Base-by-base conservation (phyloP, 2,888 invertebrate genomes). In the Eupithecia insigniata region DNA sequence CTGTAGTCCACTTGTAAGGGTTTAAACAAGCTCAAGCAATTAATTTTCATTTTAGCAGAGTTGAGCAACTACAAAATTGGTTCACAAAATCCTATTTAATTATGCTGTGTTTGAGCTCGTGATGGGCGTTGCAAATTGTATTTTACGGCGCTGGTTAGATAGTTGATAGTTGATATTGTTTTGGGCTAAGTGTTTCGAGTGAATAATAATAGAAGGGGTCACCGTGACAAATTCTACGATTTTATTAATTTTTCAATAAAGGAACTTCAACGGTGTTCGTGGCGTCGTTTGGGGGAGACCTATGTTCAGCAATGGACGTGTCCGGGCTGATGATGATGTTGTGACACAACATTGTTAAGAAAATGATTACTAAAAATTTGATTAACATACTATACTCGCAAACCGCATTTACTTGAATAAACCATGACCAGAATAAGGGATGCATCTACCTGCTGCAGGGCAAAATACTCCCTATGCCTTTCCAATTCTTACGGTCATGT, bases 1-100 rank as follows among this genome's bases (percentile, higher is more conserved):
- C 75, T 73, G 74, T 74, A 74, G 55, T 22, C 75, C 77, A 73
- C 72, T 70, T 75, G 66, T 75, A 76, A 76, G 77, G 77, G 75
- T 68, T 72, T 74, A 75, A 77, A 75, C 75, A 75, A 76, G 76
- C 75, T 71, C 70, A 67, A 51, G 62, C 72, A 71, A 71, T 74
- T 74, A 74, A 69, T 71, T 69, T 74, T 65, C 69, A 65, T 74
- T 74, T 61, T 43, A 30, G 36, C 61, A 28, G 6, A 60, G 46
- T 55, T 39, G 32, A 39, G 18, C 64, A 55, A 70, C 67, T 70
- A 55, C 67, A 62, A 51, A 69, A 66, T 60, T 65, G 51, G 46
- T 67, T 36, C 26, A 58, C 46, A 60, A 65, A 60, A 68, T 43
- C 55, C 67, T 16, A 39, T 67, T 36, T 34, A 58, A 34, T 66